Conservation (phyloP, 1,140 invertebrate genomes). For the Stratiolaelaps scimitus region DNA sequence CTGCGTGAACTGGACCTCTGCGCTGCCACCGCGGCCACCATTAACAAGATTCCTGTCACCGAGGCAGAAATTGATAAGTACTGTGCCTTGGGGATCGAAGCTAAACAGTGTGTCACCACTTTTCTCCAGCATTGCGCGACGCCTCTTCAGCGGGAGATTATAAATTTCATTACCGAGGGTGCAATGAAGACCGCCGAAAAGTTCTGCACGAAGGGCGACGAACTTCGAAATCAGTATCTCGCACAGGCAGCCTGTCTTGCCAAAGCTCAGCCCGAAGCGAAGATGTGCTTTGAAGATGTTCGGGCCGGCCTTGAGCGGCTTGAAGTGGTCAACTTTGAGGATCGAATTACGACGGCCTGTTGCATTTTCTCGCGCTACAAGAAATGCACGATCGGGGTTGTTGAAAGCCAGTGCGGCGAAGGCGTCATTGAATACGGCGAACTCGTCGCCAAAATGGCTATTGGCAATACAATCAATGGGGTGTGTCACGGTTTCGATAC, state of each 20-base stretch:
- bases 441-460: background rate
- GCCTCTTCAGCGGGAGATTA: constrained; percentile 37
- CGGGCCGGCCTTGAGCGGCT: background rate
- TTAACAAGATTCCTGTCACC: constrained; percentile 33
- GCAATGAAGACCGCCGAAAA: constrained; percentile 34
- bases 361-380: constrained; percentile 31
- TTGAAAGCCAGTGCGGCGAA: background rate
- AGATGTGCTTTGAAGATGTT: constrained; percentile 4
- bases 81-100: constrained; percentile 35
- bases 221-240: background rate
- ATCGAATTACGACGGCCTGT: constrained; percentile 31
- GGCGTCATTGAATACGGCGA: background rate
- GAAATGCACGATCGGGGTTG: constrained; percentile 28
- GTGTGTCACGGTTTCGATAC: background rate
- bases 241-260: background rate
- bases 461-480: background rate
- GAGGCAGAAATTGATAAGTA: constrained; percentile 35
- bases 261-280: constrained; percentile 11
- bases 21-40: constrained; percentile 34
- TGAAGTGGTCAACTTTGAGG: constrained; percentile 1
- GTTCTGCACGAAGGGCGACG: constrained; percentile 33
- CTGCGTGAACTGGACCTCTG: constrained; percentile 37
- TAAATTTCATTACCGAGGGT: constrained; percentile 35
- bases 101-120: constrained; percentile 34
- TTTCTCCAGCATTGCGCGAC: constrained; percentile 37